These are phyloP conservation scores for Apamea anceps DNA, from an alignment of 2,888 invertebrate species.

Conservation along the genomic window DNA sequence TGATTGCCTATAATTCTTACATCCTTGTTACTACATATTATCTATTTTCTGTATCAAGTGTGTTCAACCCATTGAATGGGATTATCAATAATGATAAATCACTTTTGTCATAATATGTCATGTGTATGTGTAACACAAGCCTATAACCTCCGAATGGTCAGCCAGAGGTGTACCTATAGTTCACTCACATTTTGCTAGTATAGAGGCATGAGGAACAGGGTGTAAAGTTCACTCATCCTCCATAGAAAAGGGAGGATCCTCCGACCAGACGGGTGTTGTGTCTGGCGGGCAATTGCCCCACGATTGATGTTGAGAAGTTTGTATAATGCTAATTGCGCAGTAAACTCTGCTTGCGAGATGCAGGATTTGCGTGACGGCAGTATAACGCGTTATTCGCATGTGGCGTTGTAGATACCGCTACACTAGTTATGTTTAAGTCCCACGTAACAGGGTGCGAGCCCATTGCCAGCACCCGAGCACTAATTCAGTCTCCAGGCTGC, in stretches of 20 bases:
- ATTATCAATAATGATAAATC: not conserved
- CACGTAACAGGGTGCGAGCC: not conserved
- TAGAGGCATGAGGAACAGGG: too few species aligned
- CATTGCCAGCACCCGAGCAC: not conserved
- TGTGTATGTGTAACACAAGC: too few species aligned
- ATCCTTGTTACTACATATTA: not conserved
- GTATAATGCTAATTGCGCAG: too few species aligned
- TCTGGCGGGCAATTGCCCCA: too few species aligned
- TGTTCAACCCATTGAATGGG: not conserved
- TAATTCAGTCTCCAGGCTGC: not conserved
- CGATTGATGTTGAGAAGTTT: too few species aligned
- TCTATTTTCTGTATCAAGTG: not conserved
- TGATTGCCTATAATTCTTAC: constrained; percentile 17
- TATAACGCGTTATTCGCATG: too few species aligned
- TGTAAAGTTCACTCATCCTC: too few species aligned
- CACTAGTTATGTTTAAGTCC: not conserved
- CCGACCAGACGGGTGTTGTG: too few species aligned
- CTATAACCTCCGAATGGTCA: not conserved
- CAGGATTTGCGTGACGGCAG: too few species aligned
- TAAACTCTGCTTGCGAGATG: too few species aligned
- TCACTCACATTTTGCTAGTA: not conserved
- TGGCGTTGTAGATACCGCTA: too few species aligned
- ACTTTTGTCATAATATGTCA: not conserved
- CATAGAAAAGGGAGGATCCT: too few species aligned
- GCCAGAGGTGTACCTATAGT: not conserved